Evolutionary conservation across 2,888 invertebrate genomes (phyloP).

Genomic region (Notodonta ziczac): DNA sequence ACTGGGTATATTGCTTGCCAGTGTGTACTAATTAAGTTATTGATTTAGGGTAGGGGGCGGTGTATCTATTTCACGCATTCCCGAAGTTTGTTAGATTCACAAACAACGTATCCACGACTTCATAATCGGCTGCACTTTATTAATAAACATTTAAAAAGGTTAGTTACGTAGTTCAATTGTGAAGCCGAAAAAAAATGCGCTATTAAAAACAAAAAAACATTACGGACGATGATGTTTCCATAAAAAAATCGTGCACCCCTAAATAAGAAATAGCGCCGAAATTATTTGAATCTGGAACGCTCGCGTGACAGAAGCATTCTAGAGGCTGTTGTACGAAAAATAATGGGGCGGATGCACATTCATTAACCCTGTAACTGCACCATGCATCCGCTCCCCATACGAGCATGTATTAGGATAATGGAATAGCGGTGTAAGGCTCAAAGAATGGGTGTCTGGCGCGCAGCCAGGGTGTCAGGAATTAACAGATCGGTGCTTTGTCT

Average conservation of each 20-base stretch:
- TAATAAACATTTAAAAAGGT: too few relatives aligned
- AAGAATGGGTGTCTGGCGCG: slow-evolving; percentile 1
- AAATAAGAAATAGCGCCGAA: not conserved
- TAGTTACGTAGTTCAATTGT: too few relatives aligned
- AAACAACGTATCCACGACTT: too few relatives aligned
- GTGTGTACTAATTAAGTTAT: too few relatives aligned
- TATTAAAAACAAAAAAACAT: too few relatives aligned
- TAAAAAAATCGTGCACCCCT: not conserved
- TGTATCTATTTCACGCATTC: too few relatives aligned
- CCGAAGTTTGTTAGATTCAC: too few relatives aligned
- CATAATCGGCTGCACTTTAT: too few relatives aligned
- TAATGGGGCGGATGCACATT: not conserved
- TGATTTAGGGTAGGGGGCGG: too few relatives aligned
- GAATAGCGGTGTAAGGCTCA: slow-evolving; percentile 3
- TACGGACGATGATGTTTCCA: not conserved
- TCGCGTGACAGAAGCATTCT: not conserved
- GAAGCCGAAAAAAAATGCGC: too few relatives aligned
- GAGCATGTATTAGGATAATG: slow-evolving; percentile 3
- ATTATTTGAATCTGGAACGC: not conserved
- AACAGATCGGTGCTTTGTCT: not conserved
- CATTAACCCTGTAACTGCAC: slow-evolving; percentile 1
- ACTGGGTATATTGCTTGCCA: too few relatives aligned
- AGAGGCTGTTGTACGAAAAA: not conserved
- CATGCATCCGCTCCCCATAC: not conserved
- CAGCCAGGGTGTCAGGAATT: not conserved